Conservation (phyloP, 2,888 invertebrate species). For the Athripsodes cinereus region DNA sequence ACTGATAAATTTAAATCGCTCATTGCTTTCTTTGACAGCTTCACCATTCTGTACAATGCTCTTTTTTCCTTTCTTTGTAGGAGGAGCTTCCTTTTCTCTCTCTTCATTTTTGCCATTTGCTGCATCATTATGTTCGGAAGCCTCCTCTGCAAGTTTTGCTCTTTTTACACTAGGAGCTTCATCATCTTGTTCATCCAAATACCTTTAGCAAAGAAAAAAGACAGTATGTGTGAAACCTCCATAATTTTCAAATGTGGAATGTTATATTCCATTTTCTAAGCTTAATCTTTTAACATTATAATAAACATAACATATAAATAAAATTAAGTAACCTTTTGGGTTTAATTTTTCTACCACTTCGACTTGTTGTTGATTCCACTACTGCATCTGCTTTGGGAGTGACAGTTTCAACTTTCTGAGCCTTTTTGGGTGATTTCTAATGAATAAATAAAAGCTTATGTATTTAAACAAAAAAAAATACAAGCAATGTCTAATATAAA, state of each 20-base stretch:
- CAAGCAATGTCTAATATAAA: background rate
- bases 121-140: slow-evolving; percentile 4
- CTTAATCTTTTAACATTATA: background rate
- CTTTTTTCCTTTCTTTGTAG: slow-evolving; percentile 1
- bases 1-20: slow-evolving; percentile 10
- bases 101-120: slow-evolving; percentile 33
- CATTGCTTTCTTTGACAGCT: background rate
- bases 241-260: background rate
- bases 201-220: slow-evolving; percentile 32
- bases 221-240: too few species aligned
- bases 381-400: slow-evolving; percentile 22
- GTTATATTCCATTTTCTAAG: background rate
- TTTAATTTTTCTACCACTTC: slow-evolving; percentile 70
- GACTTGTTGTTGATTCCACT: slow-evolving; percentile 46
- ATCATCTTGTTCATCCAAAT: slow-evolving; percentile 46
- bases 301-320: too few species aligned
- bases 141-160: slow-evolving; percentile 11
- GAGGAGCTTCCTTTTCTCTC: background rate
- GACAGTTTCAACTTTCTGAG: slow-evolving; percentile 38
- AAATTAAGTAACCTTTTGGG: slow-evolving; percentile 63
- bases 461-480: background rate
- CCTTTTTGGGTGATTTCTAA: slow-evolving; percentile 39
- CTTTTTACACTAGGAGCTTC: slow-evolving; percentile 42
- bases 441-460: background rate
- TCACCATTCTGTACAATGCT: slow-evolving; percentile 15